Percentiles rank a stretch among this genome's conserved stretches.
These are phyloP conservation scores for Argopecten irradians DNA, from an alignment of 1,140 invertebrate species.

Conservation along the genomic window DNA sequence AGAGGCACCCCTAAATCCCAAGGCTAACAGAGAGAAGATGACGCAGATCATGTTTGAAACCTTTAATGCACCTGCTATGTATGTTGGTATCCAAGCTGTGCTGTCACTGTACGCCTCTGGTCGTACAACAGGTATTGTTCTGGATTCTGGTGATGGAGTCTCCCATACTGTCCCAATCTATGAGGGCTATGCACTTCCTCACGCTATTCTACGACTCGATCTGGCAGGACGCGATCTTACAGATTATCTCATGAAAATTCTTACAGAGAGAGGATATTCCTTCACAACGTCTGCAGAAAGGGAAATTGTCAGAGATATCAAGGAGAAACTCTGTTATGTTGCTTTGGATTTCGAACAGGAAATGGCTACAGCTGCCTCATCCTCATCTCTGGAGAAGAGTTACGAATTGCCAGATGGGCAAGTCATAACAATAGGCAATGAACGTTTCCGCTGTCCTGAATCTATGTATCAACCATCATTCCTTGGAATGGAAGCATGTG, in stretches of 20 bases:
- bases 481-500: constrained; percentile 71
- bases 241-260: constrained; percentile 95
- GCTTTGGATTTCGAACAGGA: constrained; percentile 90
- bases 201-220: constrained; percentile 96
- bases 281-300: constrained; percentile 89
- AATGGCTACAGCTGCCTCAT: constrained; percentile 90
- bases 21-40: constrained; percentile 87
- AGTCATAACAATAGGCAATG: constrained; percentile 96
- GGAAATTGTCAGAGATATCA: constrained; percentile 90
- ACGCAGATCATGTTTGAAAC: constrained; percentile 79
- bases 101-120: constrained; percentile 94
- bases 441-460: constrained; percentile 79
- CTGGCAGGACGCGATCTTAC: constrained; percentile 93
- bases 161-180: constrained; percentile 93
- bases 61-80: constrained; percentile 95
- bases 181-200: constrained; percentile 87
- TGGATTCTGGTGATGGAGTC: constrained; percentile 95
- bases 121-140: constrained; percentile 95
- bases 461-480: constrained; percentile 85
- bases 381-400: constrained; percentile 72
- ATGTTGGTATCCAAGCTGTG: constrained; percentile 94
- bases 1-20: constrained; percentile 57
- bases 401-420: constrained; percentile 79
- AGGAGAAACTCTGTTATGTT: constrained; percentile 89
- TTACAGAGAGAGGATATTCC: constrained; percentile 86